phyloP scores from a whole-genome alignment of 2,113 vertebrate species.

The Neomonachus schauinslandi region DNA sequence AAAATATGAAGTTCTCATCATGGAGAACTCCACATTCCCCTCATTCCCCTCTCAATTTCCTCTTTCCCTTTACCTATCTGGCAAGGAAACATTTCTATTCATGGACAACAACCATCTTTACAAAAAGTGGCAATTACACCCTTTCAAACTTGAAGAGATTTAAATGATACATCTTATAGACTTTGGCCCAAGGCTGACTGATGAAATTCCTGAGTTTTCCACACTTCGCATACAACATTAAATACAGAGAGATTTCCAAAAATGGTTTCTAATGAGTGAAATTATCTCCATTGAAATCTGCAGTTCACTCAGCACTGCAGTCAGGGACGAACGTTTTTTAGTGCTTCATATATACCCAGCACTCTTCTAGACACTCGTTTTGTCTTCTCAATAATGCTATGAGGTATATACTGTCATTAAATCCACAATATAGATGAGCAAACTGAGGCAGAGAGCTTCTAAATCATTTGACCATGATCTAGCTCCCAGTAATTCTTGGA shows the following conservation, averaged over 20 bases:
- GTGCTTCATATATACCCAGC: background rate
- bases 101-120: background rate
- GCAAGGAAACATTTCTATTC: background rate
- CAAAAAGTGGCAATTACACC: background rate
- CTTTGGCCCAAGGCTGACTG: background rate
- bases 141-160: background rate
- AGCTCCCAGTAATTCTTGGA: background rate
- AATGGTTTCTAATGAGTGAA: background rate
- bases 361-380: background rate
- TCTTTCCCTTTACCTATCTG: background rate
- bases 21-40: background rate
- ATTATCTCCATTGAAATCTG: background rate
- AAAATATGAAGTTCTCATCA: constrained; percentile 35
- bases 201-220: background rate
- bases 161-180: background rate
- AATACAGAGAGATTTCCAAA: background rate
- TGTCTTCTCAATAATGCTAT: background rate
- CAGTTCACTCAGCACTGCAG: background rate
- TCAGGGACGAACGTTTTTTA: background rate
- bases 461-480: background rate
- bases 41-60: background rate
- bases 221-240: background rate
- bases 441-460: background rate
- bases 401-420: background rate
- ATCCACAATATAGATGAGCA: background rate